These are phyloP conservation scores for Eclectus roratus DNA, from an alignment of 2,113 vertebrate genomes.

Conservation along the genomic window DNA sequence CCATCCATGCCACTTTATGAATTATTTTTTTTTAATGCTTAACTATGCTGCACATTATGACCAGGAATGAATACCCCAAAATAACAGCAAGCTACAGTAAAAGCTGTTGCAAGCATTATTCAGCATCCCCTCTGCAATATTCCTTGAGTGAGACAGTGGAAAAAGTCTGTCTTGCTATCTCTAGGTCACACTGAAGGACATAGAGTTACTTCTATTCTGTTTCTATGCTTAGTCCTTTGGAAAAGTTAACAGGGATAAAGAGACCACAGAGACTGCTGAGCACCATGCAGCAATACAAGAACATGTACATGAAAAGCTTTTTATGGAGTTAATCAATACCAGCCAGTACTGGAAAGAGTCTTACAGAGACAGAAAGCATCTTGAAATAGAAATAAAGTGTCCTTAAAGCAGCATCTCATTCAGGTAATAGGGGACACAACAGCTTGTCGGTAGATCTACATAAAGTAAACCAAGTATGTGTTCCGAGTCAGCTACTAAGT, in stretches of 20 bases:
- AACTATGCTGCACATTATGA: not conserved
- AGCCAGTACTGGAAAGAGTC: not conserved
- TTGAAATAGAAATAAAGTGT: conserved; percentile 3
- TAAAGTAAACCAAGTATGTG: not conserved
- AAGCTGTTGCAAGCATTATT: not conserved
- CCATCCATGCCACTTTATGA: not conserved
- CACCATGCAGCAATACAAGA: not conserved
- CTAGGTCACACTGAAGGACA: not conserved
- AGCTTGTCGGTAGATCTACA: not conserved
- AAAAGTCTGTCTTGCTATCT: not conserved
- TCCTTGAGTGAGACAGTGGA: not conserved
- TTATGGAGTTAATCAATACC: conserved; percentile 4
- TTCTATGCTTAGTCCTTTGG: not conserved
- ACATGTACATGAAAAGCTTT: not conserved
- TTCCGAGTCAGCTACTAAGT: not conserved
- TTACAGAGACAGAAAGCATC: not conserved
- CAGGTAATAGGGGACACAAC: not conserved
- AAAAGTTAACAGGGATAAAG: not conserved
- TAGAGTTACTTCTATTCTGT: not conserved
- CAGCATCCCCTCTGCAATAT: not conserved
- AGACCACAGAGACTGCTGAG: not conserved
- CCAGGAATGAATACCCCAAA: not conserved
- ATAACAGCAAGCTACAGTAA: not conserved
- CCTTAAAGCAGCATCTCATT: not conserved
- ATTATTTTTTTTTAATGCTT: not conserved